Percentiles rank a stretch among this genome's conserved stretches.
Conservation (phyloP, 1,140 invertebrate genomes). For the Wasmannia auropunctata region DNA sequence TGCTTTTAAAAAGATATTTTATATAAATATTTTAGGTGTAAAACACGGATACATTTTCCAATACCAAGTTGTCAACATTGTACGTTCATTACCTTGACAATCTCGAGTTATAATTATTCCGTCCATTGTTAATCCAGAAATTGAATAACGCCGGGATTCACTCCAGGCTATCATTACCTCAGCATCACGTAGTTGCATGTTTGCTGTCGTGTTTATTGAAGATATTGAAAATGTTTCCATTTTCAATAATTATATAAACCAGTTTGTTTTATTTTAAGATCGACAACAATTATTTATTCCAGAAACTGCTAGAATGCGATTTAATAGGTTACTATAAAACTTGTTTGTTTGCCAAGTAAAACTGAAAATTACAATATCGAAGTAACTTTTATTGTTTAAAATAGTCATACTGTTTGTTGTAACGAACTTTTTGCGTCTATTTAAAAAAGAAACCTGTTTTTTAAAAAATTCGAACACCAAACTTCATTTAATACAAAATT, state of each 20-base stretch:
- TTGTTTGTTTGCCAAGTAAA: background rate
- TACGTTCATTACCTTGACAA: background rate
- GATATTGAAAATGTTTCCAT: background rate
- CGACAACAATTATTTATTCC: background rate
- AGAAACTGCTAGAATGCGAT: background rate
- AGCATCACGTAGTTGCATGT: background rate
- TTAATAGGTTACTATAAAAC: background rate
- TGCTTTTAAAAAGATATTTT: background rate
- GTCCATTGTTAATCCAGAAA: conserved; percentile 42
- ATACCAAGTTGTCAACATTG: background rate
- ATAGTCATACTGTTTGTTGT: background rate
- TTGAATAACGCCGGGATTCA: background rate
- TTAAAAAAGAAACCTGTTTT: background rate
- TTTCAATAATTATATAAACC: conserved; percentile 4
- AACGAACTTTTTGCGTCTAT: background rate
- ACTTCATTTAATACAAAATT: background rate
- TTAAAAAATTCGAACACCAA: background rate
- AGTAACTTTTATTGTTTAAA: background rate
- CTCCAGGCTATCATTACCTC: background rate
- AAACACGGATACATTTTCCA: background rate
- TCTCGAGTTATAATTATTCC: conserved; percentile 6
- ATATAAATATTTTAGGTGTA: background rate
- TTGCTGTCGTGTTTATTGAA: background rate
- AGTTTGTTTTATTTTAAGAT: background rate
- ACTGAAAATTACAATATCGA: background rate